phyloP scores from a whole-genome alignment of 1,140 invertebrate genomes.

The Metaphire vulgaris region DNA sequence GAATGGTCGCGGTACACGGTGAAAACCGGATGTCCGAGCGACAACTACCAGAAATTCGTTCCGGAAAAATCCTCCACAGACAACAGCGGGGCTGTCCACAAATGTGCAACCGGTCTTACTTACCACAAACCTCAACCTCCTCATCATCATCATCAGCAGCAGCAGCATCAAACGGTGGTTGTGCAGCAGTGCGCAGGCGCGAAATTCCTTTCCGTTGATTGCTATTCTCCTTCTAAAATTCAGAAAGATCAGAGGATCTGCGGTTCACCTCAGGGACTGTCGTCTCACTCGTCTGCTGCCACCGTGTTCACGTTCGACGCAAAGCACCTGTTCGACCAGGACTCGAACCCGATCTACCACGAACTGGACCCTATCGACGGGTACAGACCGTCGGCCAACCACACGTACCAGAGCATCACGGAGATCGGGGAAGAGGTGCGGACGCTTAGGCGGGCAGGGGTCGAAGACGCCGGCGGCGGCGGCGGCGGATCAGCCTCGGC shows the following conservation, averaged over 20 bases:
- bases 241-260: not conserved
- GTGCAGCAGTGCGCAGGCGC: not conserved
- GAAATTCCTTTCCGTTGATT: not conserved
- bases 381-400: slow-evolving; percentile 2
- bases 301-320: not conserved
- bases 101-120: not conserved
- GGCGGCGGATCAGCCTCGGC: not conserved
- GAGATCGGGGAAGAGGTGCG: slow-evolving; percentile 16
- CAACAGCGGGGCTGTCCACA: not conserved
- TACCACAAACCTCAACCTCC: not conserved
- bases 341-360: slow-evolving; percentile 18
- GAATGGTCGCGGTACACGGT: not conserved
- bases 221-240: not conserved
- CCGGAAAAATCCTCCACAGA: not conserved
- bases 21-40: not conserved
- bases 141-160: too few relatives aligned
- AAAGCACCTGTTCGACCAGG: not conserved
- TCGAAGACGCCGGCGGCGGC: too few relatives aligned
- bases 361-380: slow-evolving; percentile 14
- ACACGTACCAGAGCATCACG: slow-evolving; percentile 21
- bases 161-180: too few relatives aligned
- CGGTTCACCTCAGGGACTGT: not conserved
- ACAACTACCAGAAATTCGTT: not conserved
- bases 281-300: not conserved
- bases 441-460: not conserved